These are phyloP conservation scores for Agonopterix arenella DNA, from an alignment of 2,888 invertebrate genomes.

Conservation along the genomic window DNA sequence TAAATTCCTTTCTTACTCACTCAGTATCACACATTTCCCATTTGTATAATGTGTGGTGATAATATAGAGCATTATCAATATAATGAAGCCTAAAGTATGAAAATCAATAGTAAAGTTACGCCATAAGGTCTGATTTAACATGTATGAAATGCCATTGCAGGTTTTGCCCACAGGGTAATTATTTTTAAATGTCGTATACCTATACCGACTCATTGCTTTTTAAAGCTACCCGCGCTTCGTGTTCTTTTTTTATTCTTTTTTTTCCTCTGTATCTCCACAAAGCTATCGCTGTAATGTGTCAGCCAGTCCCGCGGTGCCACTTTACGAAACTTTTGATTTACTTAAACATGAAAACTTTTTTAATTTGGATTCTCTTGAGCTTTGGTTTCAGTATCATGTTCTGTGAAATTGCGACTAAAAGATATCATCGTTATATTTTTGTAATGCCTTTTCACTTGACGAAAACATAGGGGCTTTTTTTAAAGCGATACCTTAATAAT, in stretches of 20 bases:
- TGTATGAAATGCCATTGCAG: too few species aligned
- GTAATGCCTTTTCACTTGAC: background rate
- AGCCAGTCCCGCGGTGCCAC: conserved; percentile 43
- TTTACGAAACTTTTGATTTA: conserved; percentile 53
- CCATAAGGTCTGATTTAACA: too few species aligned
- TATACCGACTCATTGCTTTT: conserved; percentile 42
- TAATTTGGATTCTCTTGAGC: conserved; percentile 20
- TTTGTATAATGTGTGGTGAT: too few species aligned
- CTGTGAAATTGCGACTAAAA: too few species aligned
- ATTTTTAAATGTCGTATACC: conserved; percentile 44
- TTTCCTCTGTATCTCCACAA: conserved; percentile 27
- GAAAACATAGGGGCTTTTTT: background rate
- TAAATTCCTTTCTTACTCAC: too few species aligned
- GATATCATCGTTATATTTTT: too few species aligned
- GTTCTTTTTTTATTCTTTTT: conserved; percentile 8
- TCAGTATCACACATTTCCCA: too few species aligned
- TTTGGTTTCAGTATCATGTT: too few species aligned
- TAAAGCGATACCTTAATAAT: too few species aligned
- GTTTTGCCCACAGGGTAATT: conserved; percentile 28
- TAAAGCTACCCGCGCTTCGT: conserved; percentile 34
- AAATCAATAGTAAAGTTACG: too few species aligned
- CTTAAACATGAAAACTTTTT: conserved; percentile 22
- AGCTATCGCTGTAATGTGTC: conserved; percentile 50
- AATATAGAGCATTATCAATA: too few species aligned
- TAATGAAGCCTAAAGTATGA: too few species aligned